Evolutionary conservation across 2,113 vertebrate species (phyloP), one percentile per base, ranked within the genome.

Genomic region (Eubucco bourcierii): DNA sequence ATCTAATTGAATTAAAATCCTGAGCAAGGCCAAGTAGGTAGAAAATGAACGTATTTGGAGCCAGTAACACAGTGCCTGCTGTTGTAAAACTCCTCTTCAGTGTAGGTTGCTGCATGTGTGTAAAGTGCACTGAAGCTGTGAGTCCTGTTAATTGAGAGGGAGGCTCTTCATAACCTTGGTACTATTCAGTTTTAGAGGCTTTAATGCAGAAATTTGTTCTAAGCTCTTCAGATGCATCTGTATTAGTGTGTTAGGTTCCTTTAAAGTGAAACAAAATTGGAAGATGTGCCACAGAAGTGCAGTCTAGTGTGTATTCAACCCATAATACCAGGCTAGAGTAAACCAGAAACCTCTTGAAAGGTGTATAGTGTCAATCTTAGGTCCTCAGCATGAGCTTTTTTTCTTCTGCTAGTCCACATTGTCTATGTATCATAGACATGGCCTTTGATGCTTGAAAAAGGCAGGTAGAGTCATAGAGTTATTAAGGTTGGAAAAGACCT

Each of bases 101-200:
- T 71, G 41, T 27, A 16, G 23, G 14, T 59, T 86, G 44, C 46
- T 85, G 63, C 60, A 17, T 1, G 2, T 6, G 3, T 47, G 27
- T 79, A 58, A 65, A 73, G 59, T 19, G 6, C 7, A 4, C 59
- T 24, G 72, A 72, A 50, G 50, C 74, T 96, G 65, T 84, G 68
- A 84, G 76, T 86, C 70, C 58, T 41, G 28, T 76, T 91, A 83
- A 75, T 41, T 70, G 31, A 11, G 34, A 83, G 41, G 24, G 67
- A 60, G 34, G 24, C n/a, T 89, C 47, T 91, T 95, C 53, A 31
- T 24, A n/a, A 28, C 65, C 75, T 94, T 80, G 64, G 47, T 82
- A 72, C 52, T 90, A 34, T 84, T 82, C 90, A 52, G 74, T 90
- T 94, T 90, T 89, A 92, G 90, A 83, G 2, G 6, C 77, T 93